A percentile compares a stretch with the other conserved stretches of the same genome.
Conservation (phyloP, 2,797 vertebrate genomes). For the Enteromius afrohamiltoni region DNA sequence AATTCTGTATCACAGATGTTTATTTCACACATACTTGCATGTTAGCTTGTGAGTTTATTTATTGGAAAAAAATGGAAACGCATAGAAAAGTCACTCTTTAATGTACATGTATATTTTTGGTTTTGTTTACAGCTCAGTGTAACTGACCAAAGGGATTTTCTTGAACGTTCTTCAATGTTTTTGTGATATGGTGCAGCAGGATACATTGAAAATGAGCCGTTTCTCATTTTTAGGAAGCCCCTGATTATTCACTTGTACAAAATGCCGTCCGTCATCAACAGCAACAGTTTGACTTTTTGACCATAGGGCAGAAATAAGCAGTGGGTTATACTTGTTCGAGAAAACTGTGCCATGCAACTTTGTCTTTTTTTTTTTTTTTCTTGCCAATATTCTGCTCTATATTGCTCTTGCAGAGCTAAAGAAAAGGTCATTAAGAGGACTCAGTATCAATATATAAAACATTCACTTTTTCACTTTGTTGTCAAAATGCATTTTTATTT, state of each 20-base stretch:
- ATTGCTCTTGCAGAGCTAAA: slow-evolving; percentile 74
- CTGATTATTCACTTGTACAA: slow-evolving; percentile 52
- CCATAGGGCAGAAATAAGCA: slow-evolving; percentile 66
- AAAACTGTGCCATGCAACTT: slow-evolving; percentile 79
- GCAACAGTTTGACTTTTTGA: slow-evolving; percentile 49
- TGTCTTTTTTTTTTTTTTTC: slow-evolving; percentile 60
- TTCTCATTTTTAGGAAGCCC: slow-evolving; percentile 60
- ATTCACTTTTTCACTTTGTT: slow-evolving; percentile 71
- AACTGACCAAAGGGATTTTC: slow-evolving; percentile 95
- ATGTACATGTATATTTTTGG: slow-evolving; percentile 89
- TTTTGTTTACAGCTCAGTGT: slow-evolving; percentile 96
- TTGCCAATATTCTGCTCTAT: slow-evolving; percentile 74
- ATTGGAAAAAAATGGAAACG: slow-evolving; percentile 82
- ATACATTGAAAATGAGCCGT: slow-evolving; percentile 67
- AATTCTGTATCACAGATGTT: slow-evolving; percentile 85
- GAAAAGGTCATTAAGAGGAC: slow-evolving; percentile 69
- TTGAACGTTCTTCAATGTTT: slow-evolving; percentile 77
- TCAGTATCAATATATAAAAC: slow-evolving; percentile 73
- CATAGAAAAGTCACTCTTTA: slow-evolving; percentile 79
- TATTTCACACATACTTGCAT: slow-evolving; percentile 90
- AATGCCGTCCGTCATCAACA: slow-evolving; percentile 61
- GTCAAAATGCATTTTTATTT: slow-evolving; percentile 90
- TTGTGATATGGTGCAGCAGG: slow-evolving; percentile 71
- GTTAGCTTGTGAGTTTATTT: slow-evolving; percentile 96
- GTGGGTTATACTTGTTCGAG: slow-evolving; percentile 76